Base-by-base conservation (phyloP, 2,888 invertebrate species). In the Thereva nobilitata region DNA sequence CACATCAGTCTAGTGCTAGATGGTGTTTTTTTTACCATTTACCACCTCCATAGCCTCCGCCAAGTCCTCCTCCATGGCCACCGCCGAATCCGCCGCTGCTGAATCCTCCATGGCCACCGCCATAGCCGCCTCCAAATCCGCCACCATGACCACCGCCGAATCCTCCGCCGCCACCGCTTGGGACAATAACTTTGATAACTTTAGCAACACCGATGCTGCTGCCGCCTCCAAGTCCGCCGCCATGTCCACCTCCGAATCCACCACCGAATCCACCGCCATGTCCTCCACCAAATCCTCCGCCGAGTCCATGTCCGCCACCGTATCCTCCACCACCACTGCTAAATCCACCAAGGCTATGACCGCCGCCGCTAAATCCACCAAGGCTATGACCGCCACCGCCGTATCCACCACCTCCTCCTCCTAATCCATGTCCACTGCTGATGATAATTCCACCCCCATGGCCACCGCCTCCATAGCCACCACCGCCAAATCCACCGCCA, bases 81-180 rank as follows among this genome's bases (percentile, higher is more conserved):
- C 66, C 70, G 10, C 64, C 63, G 6, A 63, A 68, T 9, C 57
- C 66, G 8, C 66, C 68, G 7, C 57, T 61, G 1, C 67, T 70
- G 41, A 69, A 69, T 10, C 70, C 70, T 5, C 34, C 70, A 41
- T 70, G 69, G 5, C 68, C 70, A 34, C 68, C 69, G 5, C 67
- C 67, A 7, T 69, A 67, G n/a, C 70, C 68, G 9, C 64, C 23
- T 23, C 23, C 23, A 23, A 42, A 44, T 42, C 50, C 50, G 9
- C 44, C 44, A 34, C 47, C 47, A 47, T 4, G 12, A 12, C 47
- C 44, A 6, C 35, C 37, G 35, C 52, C 52, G 7, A 7, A 23
- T n/a, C 52, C 37, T 1, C 52, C 52, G 37, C n/a, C n/a, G 9
- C 52, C 52, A 53, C 52, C 52, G 42, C 23, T 52, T 40, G 23